A percentile compares a stretch with the other conserved stretches of the same genome.
Conservation (phyloP, 64 coral and sea anemone genomes). For the Dendrophyllia cribrosa region DNA sequence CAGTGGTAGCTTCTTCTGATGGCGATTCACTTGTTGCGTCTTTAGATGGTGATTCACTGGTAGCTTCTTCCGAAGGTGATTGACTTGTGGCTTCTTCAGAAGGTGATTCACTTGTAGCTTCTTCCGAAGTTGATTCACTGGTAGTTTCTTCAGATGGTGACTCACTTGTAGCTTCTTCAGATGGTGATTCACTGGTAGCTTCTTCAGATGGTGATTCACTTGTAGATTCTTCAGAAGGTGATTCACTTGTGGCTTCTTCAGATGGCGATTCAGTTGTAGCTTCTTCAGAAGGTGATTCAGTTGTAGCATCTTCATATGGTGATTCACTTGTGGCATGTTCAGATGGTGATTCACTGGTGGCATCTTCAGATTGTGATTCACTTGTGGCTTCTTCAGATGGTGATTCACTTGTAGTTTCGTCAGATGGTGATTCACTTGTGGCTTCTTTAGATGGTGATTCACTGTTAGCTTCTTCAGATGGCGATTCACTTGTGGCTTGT, state of each 20-base stretch:
- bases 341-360: not conserved
- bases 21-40: not conserved
- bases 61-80: not conserved
- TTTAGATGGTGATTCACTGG: not conserved
- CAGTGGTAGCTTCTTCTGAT: not conserved
- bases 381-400: not conserved
- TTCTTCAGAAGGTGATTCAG: not conserved
- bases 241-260: not conserved
- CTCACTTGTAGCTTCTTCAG: not conserved
- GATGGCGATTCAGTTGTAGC: not conserved
- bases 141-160: not conserved
- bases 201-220: not conserved
- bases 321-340: not conserved
- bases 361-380: not conserved
- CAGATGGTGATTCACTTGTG: not conserved
- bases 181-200: not conserved
- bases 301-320: not conserved
- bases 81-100: not conserved
- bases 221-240: not conserved
- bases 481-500: not conserved
- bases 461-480: not conserved
- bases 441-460: conserved; percentile 7
- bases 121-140: not conserved
- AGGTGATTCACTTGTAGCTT: not conserved
- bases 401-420: not conserved